phyloP scores from a whole-genome alignment of 2,888 invertebrate species.

The Horisme vitalbata region DNA sequence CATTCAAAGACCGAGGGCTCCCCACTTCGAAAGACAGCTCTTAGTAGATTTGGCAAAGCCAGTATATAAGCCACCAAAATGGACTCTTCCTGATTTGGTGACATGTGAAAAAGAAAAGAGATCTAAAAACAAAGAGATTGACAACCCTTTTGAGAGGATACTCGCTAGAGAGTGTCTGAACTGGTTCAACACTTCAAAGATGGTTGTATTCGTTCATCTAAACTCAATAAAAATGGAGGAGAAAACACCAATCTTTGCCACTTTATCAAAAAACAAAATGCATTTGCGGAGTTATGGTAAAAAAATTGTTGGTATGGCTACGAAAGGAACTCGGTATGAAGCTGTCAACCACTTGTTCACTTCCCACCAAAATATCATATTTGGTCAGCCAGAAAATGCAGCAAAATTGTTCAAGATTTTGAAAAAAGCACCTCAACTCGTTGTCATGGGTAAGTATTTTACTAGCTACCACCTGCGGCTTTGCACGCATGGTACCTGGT shows the following conservation, averaged over 20 bases:
- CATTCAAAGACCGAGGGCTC: slow-evolving; percentile 87
- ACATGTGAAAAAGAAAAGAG: slow-evolving; percentile 75
- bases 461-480: too few relatives aligned
- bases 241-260: slow-evolving; percentile 84
- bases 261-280: slow-evolving; percentile 86
- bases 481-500: too few relatives aligned
- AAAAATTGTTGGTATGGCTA: slow-evolving; percentile 85
- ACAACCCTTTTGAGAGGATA: slow-evolving; percentile 88
- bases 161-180: slow-evolving; percentile 87
- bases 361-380: slow-evolving; percentile 86
- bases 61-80: slow-evolving; percentile 74
- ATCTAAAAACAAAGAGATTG: slow-evolving; percentile 51
- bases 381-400: slow-evolving; percentile 86
- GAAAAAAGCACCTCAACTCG: slow-evolving; percentile 87
- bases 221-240: slow-evolving; percentile 88
- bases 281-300: slow-evolving; percentile 85
- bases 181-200: slow-evolving; percentile 87
- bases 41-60: slow-evolving; percentile 86
- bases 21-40: slow-evolving; percentile 87
- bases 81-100: slow-evolving; percentile 66
- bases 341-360: slow-evolving; percentile 84
- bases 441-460: slow-evolving; percentile 86
- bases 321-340: slow-evolving; percentile 86
- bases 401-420: slow-evolving; percentile 84
- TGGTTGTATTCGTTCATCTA: slow-evolving; percentile 87